phyloP scores from a whole-genome alignment of 2,797 vertebrate species.

The Xenentodon cancila region DNA sequence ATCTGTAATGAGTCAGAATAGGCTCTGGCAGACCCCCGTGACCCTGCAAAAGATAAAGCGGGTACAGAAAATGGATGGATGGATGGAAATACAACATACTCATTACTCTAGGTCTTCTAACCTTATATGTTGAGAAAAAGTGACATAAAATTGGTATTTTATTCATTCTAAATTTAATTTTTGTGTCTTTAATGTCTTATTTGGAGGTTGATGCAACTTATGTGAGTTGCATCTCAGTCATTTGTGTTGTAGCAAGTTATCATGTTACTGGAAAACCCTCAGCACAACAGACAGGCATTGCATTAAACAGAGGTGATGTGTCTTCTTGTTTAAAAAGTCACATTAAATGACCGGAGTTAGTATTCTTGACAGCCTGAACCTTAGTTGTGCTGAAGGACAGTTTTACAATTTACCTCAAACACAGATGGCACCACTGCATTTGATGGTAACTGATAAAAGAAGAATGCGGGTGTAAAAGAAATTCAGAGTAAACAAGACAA shows the following conservation, averaged over 20 bases:
- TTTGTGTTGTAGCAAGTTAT: background rate
- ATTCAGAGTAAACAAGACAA: constrained; percentile 1
- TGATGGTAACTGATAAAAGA: constrained; percentile 7
- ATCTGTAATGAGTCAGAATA: no score
- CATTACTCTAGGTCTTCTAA: background rate
- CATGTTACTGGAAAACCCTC: background rate
- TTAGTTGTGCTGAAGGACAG: background rate
- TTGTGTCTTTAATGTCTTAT: background rate
- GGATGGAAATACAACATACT: background rate
- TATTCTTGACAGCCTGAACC: background rate
- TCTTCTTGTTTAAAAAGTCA: background rate
- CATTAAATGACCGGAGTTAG: background rate
- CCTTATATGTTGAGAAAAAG: background rate
- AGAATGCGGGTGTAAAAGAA: constrained; percentile 3
- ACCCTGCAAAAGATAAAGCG: no score
- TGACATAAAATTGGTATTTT: background rate
- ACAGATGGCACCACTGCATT: background rate
- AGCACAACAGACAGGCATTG: background rate
- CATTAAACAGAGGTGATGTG: background rate
- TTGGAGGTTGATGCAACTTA: background rate
- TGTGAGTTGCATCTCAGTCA: background rate
- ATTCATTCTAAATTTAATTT: constrained; percentile 3
- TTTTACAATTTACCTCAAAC: background rate
- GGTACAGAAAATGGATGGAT: no score
- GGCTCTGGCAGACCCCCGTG: no score